Percentiles rank a stretch among this genome's conserved stretches.
phyloP scores from a whole-genome alignment of 2,797 vertebrate species.

The Pantherophis alleghaniensis region DNA sequence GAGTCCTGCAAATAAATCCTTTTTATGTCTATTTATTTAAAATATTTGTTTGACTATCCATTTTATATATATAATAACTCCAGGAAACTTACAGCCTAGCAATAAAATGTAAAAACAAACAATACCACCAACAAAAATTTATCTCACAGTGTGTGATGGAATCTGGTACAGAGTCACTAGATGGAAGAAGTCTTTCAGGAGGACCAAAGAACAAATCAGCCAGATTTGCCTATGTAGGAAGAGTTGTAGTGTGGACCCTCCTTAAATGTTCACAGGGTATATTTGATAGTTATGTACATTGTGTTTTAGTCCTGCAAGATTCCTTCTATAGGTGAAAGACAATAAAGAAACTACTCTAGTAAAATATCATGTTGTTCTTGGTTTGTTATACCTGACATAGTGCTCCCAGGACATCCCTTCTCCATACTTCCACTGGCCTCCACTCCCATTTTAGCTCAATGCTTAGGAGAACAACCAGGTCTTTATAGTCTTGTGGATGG shows the following conservation, averaged over 20 bases:
- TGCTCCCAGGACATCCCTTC: not conserved
- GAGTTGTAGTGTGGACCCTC: not conserved
- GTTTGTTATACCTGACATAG: not conserved
- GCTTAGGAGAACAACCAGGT: not conserved
- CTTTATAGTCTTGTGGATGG: not conserved
- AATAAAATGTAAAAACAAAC: not conserved
- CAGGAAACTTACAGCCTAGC: not conserved
- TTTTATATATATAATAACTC: not conserved
- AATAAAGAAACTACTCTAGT: not conserved
- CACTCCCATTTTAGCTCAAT: not conserved
- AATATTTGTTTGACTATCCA: not conserved
- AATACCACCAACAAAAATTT: not conserved
- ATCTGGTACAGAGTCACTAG: not conserved
- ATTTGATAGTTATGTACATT: not conserved
- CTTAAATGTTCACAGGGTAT: not conserved
- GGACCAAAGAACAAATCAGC: not conserved
- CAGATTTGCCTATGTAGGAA: not conserved
- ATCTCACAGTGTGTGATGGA: not conserved
- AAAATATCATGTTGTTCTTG: not conserved
- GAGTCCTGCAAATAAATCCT: not conserved
- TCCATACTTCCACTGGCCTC: not conserved
- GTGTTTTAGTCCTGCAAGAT: not conserved
- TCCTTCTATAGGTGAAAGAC: not conserved
- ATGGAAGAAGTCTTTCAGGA: not conserved
- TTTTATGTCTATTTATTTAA: not conserved